Conservation (phyloP, 2,797 vertebrate genomes). For the Rhynchotus rufescens region DNA sequence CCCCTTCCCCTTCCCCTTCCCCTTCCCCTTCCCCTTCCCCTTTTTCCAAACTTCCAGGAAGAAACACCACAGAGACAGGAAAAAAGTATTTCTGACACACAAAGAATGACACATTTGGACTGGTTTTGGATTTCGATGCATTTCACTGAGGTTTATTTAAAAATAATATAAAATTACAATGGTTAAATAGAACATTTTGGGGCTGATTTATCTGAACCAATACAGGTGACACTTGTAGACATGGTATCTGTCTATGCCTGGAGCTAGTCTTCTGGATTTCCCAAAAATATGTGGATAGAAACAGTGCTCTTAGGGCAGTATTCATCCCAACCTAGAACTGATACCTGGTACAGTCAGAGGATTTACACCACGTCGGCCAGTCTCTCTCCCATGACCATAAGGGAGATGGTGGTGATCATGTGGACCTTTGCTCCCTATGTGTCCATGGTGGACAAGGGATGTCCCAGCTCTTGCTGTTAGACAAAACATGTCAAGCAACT, state of each 20-base stretch:
- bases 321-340: background rate
- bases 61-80: background rate
- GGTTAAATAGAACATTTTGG: background rate
- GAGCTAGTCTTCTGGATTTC: background rate
- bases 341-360: background rate
- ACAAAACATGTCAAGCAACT: background rate
- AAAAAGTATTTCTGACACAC: background rate
- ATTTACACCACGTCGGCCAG: background rate
- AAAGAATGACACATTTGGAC: background rate
- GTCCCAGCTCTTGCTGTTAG: no score
- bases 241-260: background rate
- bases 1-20: no score
- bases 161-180: background rate
- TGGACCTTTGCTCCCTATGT: background rate
- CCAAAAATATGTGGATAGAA: no score
- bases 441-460: no score
- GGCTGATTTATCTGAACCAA: background rate
- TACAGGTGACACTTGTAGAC: no score
- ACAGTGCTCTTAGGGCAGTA: background rate
- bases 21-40: no score
- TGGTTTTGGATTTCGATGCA: background rate
- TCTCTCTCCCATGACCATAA: background rate
- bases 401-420: background rate
- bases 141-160: background rate
- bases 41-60: background rate